Conservation (phyloP, 1,140 invertebrate species). For the Trypoxylus dichotomus region DNA sequence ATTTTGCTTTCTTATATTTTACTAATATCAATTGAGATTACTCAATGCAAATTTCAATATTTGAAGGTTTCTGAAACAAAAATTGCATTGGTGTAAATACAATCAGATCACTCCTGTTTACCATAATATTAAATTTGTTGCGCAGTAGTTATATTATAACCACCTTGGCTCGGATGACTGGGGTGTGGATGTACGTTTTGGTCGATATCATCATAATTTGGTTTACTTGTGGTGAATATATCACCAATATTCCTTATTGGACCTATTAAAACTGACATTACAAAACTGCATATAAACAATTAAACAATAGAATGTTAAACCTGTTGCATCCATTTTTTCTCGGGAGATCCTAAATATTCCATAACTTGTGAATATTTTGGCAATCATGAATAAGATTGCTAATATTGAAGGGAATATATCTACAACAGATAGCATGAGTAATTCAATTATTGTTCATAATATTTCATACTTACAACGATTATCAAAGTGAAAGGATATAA, state of each 20-base stretch:
- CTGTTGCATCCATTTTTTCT: not conserved
- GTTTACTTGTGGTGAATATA: constrained; percentile 8
- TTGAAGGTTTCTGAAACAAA: not conserved
- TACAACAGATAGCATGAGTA: not conserved
- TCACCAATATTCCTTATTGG: not conserved
- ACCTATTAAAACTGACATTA: not conserved
- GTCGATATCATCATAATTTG: constrained; percentile 20
- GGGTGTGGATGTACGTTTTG: not conserved
- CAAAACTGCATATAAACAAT: not conserved
- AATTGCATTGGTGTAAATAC: not conserved
- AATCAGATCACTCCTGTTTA: not conserved
- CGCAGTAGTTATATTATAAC: constrained; percentile 20
- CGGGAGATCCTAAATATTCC: not conserved
- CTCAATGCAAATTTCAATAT: not conserved
- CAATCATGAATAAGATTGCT: not conserved
- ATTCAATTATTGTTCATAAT: not conserved
- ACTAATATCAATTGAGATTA: not conserved
- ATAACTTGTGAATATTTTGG: constrained; percentile 14
- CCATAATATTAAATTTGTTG: constrained; percentile 25
- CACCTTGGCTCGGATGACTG: constrained; percentile 11
- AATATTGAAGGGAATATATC: not conserved
- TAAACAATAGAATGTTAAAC: not conserved
- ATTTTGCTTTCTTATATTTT: not conserved
- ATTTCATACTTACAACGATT: not conserved
- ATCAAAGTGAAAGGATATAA: constrained; percentile 12